Evolutionary conservation across 2,113 vertebrate genomes (phyloP).

Genomic region (Camarhynchus parvulus): DNA sequence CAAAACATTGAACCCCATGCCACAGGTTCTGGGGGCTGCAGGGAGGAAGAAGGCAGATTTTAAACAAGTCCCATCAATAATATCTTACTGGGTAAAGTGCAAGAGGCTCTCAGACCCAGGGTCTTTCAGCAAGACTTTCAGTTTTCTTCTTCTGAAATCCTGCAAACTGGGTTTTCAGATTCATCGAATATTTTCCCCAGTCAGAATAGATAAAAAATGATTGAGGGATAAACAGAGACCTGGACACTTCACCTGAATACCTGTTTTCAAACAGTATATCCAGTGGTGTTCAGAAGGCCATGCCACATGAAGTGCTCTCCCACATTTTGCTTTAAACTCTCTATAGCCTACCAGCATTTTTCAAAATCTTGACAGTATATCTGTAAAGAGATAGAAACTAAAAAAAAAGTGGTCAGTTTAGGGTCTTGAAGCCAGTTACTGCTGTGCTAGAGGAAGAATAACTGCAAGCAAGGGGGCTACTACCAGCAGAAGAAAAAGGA

Average conservation of each 20-base stretch:
- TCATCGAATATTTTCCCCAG: neutral
- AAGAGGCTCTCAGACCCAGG: neutral
- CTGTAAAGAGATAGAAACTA: neutral
- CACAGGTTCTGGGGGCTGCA: neutral
- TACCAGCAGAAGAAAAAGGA: neutral
- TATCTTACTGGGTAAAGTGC: neutral
- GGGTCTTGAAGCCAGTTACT: slow-evolving; percentile 17
- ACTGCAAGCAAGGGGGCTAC: neutral
- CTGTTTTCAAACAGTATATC: slow-evolving; percentile 31
- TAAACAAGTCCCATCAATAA: neutral
- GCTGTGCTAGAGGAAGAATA: slow-evolving; percentile 7
- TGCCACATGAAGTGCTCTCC: neutral
- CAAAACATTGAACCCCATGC: neutral
- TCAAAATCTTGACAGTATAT: neutral
- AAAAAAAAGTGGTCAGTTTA: neutral
- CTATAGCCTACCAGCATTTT: neutral
- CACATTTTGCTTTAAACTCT: slow-evolving; percentile 24
- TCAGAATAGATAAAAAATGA: neutral
- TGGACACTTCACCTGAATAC: neutral
- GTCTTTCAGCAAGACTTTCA: neutral
- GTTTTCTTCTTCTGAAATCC: neutral
- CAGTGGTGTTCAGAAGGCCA: slow-evolving; percentile 21
- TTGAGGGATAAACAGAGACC: neutral
- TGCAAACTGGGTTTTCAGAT: neutral
- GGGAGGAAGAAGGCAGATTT: neutral